Conservation (phyloP, 2,888 invertebrate genomes). For the Bellardia bayeri region DNA sequence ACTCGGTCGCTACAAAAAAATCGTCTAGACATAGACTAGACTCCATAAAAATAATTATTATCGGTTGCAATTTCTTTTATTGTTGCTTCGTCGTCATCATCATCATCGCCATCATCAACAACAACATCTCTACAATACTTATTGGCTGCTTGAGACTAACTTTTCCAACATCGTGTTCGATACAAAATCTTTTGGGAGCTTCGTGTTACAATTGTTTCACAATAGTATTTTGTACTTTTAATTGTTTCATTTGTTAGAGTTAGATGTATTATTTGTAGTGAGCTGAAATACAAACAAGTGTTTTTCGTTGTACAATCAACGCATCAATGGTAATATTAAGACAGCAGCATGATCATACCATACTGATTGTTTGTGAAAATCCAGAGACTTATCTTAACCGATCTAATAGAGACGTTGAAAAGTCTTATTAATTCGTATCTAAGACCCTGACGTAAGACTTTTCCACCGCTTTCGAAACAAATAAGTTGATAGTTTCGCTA, state of each 20-base stretch:
- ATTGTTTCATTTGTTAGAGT: slow-evolving; percentile 3
- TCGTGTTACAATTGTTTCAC: slow-evolving; percentile 62
- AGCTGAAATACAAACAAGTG: not conserved
- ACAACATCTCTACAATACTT: slow-evolving; percentile 58
- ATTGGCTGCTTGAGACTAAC: slow-evolving; percentile 16
- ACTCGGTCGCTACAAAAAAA: slow-evolving; percentile 76
- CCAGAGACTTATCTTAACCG: no score
- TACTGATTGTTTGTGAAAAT: no score
- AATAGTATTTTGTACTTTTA: slow-evolving; percentile 53
- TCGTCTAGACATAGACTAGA: slow-evolving; percentile 84
- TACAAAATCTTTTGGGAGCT: slow-evolving; percentile 30
- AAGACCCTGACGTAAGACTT: no score
- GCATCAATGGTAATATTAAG: no score
- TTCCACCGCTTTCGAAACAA: no score
- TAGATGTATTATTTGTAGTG: not conserved
- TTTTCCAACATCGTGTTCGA: slow-evolving; percentile 24
- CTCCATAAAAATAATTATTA: slow-evolving; percentile 85
- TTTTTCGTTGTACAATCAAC: no score
- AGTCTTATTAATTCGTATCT: no score
- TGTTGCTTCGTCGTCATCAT: slow-evolving; percentile 56
- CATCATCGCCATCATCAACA: slow-evolving; percentile 46
- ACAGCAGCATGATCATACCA: no score
- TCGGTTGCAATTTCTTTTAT: slow-evolving; percentile 84
- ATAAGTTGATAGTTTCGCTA: no score
- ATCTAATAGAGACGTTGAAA: no score